phyloP scores from a whole-genome alignment of 2,797 vertebrate genomes.

The Pseudomugil tenellus region DNA sequence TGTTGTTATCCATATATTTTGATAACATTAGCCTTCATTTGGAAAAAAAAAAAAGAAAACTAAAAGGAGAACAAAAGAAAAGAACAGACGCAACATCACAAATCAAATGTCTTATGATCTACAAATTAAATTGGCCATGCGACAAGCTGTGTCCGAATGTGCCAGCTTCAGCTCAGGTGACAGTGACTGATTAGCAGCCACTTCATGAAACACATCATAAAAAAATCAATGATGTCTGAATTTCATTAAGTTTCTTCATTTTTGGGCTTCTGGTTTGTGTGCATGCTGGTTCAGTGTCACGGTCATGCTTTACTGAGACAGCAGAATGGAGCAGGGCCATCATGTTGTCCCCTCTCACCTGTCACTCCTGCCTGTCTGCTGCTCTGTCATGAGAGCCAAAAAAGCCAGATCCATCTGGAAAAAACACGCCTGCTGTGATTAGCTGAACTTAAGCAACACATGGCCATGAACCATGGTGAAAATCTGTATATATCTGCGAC shows the following conservation, averaged over 20 bases:
- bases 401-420: conserved; percentile 12
- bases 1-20: conserved; percentile 2
- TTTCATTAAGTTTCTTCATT: conserved; percentile 13
- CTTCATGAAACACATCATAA: conserved; percentile 8
- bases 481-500: conserved; percentile 38
- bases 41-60: neutral
- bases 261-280: conserved; percentile 3
- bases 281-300: conserved; percentile 3
- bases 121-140: conserved; percentile 11
- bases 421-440: conserved; percentile 51
- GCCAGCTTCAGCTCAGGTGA: conserved; percentile 14
- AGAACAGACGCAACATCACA: conserved; percentile 1
- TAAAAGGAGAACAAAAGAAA: neutral
- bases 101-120: conserved; percentile 10
- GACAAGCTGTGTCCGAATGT: conserved; percentile 9
- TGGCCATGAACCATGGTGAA: conserved; percentile 20
- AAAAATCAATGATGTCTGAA: conserved; percentile 13
- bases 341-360: neutral
- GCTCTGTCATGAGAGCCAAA: conserved; percentile 19
- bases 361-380: conserved; percentile 17
- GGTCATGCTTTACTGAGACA: conserved; percentile 7
- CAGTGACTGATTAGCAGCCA: conserved; percentile 12
- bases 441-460: conserved; percentile 32
- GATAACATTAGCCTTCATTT: neutral
- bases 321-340: conserved; percentile 14